Evolutionary conservation across 92 coral and sea anemone species (phyloP).

Genomic region (Actinostola sp.): DNA sequence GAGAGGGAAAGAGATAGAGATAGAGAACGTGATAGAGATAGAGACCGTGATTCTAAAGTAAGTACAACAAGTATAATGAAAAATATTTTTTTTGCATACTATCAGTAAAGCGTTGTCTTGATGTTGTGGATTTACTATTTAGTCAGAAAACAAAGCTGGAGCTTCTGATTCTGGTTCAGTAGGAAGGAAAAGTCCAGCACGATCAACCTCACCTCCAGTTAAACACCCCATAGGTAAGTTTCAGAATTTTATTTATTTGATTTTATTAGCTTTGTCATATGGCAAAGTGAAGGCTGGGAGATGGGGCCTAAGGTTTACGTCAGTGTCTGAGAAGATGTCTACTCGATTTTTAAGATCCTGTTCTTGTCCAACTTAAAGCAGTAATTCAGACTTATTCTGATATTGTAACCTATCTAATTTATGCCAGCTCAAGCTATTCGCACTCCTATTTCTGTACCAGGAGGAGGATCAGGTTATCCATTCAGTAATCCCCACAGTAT

Average conservation of each 20-base stretch:
- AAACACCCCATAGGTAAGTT: constrained; percentile 73
- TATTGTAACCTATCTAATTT: too few relatives aligned
- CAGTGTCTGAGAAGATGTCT: too few relatives aligned
- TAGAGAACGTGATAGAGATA: constrained; percentile 37
- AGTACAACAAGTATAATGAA: not conserved
- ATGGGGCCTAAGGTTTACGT: too few relatives aligned
- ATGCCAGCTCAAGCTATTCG: constrained; percentile 76
- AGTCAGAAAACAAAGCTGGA: constrained; percentile 68
- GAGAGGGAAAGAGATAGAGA: constrained; percentile 38
- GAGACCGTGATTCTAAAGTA: too few relatives aligned
- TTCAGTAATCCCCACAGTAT: constrained; percentile 81
- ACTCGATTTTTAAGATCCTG: too few relatives aligned
- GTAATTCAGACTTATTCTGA: too few relatives aligned
- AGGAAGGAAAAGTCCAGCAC: constrained; percentile 88
- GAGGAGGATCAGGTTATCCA: constrained; percentile 81
- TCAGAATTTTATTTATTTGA: not conserved
- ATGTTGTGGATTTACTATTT: constrained; percentile 10
- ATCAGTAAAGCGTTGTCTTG: too few relatives aligned
- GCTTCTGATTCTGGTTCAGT: constrained; percentile 76
- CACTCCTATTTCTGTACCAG: constrained; percentile 74
- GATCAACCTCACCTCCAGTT: constrained; percentile 79
- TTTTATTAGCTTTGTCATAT: too few relatives aligned
- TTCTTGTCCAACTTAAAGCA: too few relatives aligned
- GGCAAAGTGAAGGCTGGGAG: too few relatives aligned
- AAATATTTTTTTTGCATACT: not conserved